phyloP scores from a whole-genome alignment of 1,140 invertebrate genomes.

The Euura saliciscinereae region DNA sequence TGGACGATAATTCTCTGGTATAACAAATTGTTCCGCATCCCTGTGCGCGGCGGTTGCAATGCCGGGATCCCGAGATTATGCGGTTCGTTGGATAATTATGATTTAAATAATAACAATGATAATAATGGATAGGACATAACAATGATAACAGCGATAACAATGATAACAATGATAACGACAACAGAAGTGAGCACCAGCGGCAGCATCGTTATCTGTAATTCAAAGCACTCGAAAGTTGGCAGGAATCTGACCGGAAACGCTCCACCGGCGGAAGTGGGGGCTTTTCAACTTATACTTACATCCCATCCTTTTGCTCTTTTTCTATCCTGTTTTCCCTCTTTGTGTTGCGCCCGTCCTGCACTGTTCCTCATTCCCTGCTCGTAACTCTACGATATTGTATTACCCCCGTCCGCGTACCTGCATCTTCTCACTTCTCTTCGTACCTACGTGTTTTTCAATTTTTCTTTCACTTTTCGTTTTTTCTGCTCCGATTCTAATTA shows the following conservation, averaged over 20 bases:
- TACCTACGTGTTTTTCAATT: too few relatives aligned
- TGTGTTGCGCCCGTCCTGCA: not conserved
- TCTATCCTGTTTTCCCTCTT: not conserved
- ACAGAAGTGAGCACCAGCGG: not conserved
- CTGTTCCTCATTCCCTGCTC: not conserved
- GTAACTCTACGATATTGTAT: too few relatives aligned
- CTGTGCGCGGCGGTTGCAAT: too few relatives aligned
- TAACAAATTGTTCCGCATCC: too few relatives aligned
- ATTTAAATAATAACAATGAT: constrained; percentile 1
- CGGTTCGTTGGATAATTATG: not conserved
- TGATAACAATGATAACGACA: constrained; percentile 1
- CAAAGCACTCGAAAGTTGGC: constrained; percentile 6
- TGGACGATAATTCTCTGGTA: too few relatives aligned
- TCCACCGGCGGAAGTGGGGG: constrained; percentile 4
- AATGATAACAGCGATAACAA: constrained; percentile 1
- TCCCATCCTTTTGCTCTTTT: not conserved
- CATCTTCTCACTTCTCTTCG: too few relatives aligned
- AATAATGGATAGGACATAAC: not conserved
- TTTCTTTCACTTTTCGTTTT: too few relatives aligned
- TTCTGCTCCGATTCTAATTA: too few relatives aligned
- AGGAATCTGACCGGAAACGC: constrained; percentile 6
- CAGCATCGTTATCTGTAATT: constrained; percentile 7
- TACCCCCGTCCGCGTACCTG: too few relatives aligned
- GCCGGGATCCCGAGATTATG: not conserved
- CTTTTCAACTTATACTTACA: constrained; percentile 3